Conservation (phyloP, 2,888 invertebrate genomes). For the Xylota segnis region DNA sequence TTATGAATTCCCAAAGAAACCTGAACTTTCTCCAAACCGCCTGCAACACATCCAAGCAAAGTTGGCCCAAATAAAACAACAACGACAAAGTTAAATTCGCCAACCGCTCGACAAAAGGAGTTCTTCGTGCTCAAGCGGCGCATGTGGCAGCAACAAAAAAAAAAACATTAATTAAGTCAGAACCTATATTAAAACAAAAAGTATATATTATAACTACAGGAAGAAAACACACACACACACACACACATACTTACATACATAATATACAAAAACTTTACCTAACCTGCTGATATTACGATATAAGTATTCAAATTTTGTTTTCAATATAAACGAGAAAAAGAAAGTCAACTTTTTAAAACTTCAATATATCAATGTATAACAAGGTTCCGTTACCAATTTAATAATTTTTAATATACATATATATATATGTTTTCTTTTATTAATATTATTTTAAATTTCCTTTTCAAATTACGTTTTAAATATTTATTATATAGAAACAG, state of each 20-base stretch:
- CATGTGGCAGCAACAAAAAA: slow-evolving; percentile 49
- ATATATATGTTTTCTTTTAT: slow-evolving; percentile 22
- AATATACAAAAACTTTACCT: slow-evolving; percentile 57
- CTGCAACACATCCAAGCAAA: slow-evolving; percentile 84
- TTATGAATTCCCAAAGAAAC: slow-evolving; percentile 79
- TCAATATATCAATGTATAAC: slow-evolving; percentile 45
- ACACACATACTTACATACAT: slow-evolving; percentile 47
- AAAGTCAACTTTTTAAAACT: slow-evolving; percentile 23
- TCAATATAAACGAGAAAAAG: slow-evolving; percentile 25
- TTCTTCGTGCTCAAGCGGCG: slow-evolving; percentile 9
- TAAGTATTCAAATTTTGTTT: slow-evolving; percentile 56
- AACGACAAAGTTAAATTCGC: slow-evolving; percentile 76
- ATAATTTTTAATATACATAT: slow-evolving; percentile 45
- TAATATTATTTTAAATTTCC: not conserved
- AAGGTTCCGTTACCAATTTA: slow-evolving; percentile 58
- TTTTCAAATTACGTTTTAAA: slow-evolving; percentile 66
- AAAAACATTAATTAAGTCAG: slow-evolving; percentile 37
- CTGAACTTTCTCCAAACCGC: slow-evolving; percentile 84
- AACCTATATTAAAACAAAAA: slow-evolving; percentile 28
- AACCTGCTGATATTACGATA: slow-evolving; percentile 66
- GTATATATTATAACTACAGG: slow-evolving; percentile 57
- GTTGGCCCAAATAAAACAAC: slow-evolving; percentile 84
- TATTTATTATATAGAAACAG: slow-evolving; percentile 58
- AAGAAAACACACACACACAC: slow-evolving; percentile 35
- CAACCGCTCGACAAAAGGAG: not conserved